Percentiles rank a stretch among this genome's conserved stretches.
Conservation (phyloP, 2,113 vertebrate species). For the Datnioides undecimradiatus region DNA sequence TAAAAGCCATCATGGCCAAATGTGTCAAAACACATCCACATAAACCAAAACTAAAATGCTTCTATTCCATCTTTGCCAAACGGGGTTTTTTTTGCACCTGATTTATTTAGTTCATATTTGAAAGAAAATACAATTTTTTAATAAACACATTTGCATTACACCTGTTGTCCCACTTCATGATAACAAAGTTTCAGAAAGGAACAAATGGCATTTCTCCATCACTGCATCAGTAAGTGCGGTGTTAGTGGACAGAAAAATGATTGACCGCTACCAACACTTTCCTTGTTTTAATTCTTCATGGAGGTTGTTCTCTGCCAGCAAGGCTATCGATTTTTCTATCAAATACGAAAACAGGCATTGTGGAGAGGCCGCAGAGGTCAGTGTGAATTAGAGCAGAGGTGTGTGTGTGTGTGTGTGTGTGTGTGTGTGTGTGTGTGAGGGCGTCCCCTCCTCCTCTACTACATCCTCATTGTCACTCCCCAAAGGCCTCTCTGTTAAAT, state of each 20-base stretch:
- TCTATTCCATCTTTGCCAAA: neutral
- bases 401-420: constrained; percentile 40
- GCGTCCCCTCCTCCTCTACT: constrained; percentile 50
- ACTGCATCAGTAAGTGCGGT: constrained; percentile 13
- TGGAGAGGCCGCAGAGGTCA: constrained; percentile 78
- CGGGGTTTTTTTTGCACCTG: no score
- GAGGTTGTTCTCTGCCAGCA: constrained; percentile 77
- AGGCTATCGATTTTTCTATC: constrained; percentile 81
- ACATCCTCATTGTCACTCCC: constrained; percentile 80
- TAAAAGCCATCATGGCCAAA: neutral
- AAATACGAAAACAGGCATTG: constrained; percentile 80
- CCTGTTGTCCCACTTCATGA: neutral
- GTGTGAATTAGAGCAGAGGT: constrained; percentile 78
- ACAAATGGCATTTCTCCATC: constrained; percentile 7
- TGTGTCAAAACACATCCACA: neutral
- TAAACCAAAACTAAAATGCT: neutral
- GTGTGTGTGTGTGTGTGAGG: constrained; percentile 19
- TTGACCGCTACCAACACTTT: constrained; percentile 73
- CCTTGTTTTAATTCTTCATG: constrained; percentile 78
- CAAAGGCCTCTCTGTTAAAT: constrained; percentile 83
- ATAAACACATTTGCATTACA: neutral
- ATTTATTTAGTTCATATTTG: no score
- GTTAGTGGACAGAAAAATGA: constrained; percentile 64
- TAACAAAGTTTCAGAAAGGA: neutral
- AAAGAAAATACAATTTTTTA: no score